A percentile compares a stretch with the other conserved stretches of the same genome.
phyloP scores from a whole-genome alignment of 2,888 invertebrate genomes.

The Rhyacophila evoluta region DNA sequence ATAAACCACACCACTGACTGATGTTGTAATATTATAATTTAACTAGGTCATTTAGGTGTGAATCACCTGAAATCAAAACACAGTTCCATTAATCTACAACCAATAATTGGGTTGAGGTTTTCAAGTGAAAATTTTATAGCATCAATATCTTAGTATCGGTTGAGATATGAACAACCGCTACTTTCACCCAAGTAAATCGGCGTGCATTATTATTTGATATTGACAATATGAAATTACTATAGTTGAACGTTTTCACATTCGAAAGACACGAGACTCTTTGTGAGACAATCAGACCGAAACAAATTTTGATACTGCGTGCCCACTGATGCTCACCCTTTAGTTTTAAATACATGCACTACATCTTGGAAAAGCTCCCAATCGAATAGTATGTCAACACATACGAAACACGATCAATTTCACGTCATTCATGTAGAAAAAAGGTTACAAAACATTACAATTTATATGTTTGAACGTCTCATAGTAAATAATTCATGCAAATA shows the following conservation, averaged over 20 bases:
- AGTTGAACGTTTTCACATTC: not conserved
- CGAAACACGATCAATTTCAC: too few species aligned
- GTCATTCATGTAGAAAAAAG: too few species aligned
- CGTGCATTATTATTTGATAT: not conserved
- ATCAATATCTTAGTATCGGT: not conserved
- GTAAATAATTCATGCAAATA: too few species aligned
- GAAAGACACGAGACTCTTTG: not conserved
- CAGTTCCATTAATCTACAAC: not conserved
- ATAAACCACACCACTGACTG: too few species aligned
- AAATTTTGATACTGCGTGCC: not conserved
- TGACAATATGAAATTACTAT: not conserved
- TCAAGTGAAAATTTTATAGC: not conserved
- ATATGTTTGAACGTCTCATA: too few species aligned
- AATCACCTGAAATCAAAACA: not conserved
- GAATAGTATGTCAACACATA: too few species aligned
- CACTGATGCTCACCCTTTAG: not conserved
- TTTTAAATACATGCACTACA: not conserved
- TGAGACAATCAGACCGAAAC: not conserved
- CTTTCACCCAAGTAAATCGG: not conserved
- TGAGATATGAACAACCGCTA: not conserved
- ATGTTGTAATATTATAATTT: not conserved
- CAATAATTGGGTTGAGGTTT: slow-evolving; percentile 12
- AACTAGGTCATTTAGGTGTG: not conserved
- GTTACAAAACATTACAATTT: too few species aligned
- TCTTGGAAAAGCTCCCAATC: not conserved